Percentiles rank a stretch among this genome's conserved stretches.
Conservation (phyloP, 2,113 vertebrate genomes). For the Ictalurus furcatus region DNA sequence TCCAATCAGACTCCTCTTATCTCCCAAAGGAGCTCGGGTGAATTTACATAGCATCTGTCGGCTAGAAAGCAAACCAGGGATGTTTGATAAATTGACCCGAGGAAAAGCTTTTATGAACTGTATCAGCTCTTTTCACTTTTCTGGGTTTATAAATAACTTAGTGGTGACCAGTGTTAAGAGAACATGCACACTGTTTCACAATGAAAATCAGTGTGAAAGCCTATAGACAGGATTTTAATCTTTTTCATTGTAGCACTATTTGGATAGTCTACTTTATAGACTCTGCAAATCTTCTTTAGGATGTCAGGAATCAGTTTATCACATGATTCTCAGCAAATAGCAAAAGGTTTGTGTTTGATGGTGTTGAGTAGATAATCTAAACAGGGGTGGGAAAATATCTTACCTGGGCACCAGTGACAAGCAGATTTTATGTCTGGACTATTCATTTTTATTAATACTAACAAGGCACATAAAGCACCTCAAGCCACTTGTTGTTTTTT, state of each 20-base stretch:
- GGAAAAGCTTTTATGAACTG: constrained; percentile 44
- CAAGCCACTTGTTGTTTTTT: background rate
- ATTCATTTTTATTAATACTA: constrained; percentile 8
- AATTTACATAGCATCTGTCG: constrained; percentile 67
- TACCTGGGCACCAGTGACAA: background rate
- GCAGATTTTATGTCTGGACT: constrained; percentile 2
- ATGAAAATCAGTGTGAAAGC: constrained; percentile 5
- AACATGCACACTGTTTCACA: background rate
- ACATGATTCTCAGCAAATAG: background rate
- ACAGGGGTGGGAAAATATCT: background rate
- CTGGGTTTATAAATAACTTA: constrained; percentile 38
- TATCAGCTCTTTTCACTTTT: constrained; percentile 12
- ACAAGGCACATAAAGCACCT: background rate
- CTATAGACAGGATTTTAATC: background rate
- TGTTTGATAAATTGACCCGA: constrained; percentile 49
- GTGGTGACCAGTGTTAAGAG: constrained; percentile 7
- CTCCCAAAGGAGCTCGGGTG: constrained; percentile 58
- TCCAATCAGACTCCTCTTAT: constrained; percentile 64
- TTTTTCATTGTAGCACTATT: background rate
- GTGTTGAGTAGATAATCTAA: background rate
- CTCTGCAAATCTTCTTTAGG: background rate
- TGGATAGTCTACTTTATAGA: background rate
- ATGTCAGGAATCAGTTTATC: background rate
- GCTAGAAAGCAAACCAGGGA: constrained; percentile 46
- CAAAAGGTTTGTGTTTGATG: background rate